These are phyloP conservation scores for Leptura quadrifasciata DNA, from an alignment of 2,888 invertebrate genomes.

Conservation along the genomic window DNA sequence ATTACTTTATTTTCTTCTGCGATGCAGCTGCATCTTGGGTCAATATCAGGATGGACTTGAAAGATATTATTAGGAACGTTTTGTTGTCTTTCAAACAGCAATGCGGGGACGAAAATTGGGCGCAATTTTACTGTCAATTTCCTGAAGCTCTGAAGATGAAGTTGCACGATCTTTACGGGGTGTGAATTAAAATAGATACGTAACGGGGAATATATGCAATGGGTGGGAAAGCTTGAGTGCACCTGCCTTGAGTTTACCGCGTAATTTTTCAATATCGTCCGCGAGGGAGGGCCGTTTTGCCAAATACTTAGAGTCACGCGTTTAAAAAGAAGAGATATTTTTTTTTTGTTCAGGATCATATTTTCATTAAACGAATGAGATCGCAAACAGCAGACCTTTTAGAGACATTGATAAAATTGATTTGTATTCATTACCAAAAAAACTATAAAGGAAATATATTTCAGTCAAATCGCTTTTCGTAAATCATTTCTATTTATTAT, in stretches of 20 bases:
- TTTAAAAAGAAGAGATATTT: constrained; percentile 51
- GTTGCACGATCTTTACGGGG: constrained; percentile 85
- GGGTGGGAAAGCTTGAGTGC: constrained; percentile 71
- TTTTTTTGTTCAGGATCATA: constrained; percentile 45
- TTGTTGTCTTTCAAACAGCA: constrained; percentile 96
- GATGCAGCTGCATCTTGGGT: constrained; percentile 99
- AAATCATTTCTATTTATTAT: not conserved
- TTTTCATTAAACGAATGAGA: constrained; percentile 34
- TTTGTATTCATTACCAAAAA: constrained; percentile 35
- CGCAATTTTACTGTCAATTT: constrained; percentile 95
- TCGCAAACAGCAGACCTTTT: constrained; percentile 42
- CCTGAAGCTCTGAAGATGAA: constrained; percentile 94
- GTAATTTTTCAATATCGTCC: constrained; percentile 61
- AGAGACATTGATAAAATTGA: constrained; percentile 49
- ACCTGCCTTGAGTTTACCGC: constrained; percentile 68
- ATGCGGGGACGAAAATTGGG: constrained; percentile 98
- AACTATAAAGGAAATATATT: constrained; percentile 17
- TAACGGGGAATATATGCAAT: constrained; percentile 58
- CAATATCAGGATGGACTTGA: constrained; percentile 90
- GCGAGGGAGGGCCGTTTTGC: constrained; percentile 67
- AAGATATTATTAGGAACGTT: constrained; percentile 95
- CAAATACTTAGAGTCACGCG: constrained; percentile 57
- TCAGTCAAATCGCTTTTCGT: constrained; percentile 14
- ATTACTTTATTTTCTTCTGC: constrained; percentile 99
- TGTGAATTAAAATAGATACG: constrained; percentile 63